Evolutionary conservation across 2,797 vertebrate genomes (phyloP).

Genomic region (Coranthus polyacanthus): DNA sequence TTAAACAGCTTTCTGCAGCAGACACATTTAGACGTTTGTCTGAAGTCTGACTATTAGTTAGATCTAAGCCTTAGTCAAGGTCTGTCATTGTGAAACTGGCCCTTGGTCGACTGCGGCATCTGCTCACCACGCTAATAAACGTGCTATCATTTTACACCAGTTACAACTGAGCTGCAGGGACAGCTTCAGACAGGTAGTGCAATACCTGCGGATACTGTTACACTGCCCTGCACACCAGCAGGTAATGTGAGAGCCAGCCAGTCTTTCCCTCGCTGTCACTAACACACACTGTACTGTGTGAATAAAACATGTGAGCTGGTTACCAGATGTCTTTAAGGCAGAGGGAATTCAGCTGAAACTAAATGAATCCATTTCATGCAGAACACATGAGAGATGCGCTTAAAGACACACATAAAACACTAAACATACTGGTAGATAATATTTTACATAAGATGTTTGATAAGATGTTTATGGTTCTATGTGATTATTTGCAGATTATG

Average conservation of each 20-base stretch:
- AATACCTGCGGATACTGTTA: constrained; percentile 65
- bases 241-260: constrained; percentile 57
- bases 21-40: no score
- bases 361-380: not conserved
- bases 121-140: constrained; percentile 27
- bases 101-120: constrained; percentile 24
- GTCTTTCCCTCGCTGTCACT: not conserved
- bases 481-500: no score
- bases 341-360: constrained; percentile 1
- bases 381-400: not conserved
- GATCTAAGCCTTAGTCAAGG: no score
- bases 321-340: constrained; percentile 52
- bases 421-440: not conserved
- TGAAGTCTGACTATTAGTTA: no score
- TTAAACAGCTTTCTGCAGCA: no score
- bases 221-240: constrained; percentile 44
- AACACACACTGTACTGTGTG: constrained; percentile 36
- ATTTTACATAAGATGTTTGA: not conserved
- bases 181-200: constrained; percentile 18
- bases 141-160: constrained; percentile 37
- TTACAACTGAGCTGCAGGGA: constrained; percentile 7
- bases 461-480: not conserved
- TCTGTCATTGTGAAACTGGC: no score
- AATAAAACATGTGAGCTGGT: constrained; percentile 69
- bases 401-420: not conserved